Evolutionary conservation across 2,888 invertebrate species (phyloP).

Genomic region (Poecilobothrus nobilitatus): DNA sequence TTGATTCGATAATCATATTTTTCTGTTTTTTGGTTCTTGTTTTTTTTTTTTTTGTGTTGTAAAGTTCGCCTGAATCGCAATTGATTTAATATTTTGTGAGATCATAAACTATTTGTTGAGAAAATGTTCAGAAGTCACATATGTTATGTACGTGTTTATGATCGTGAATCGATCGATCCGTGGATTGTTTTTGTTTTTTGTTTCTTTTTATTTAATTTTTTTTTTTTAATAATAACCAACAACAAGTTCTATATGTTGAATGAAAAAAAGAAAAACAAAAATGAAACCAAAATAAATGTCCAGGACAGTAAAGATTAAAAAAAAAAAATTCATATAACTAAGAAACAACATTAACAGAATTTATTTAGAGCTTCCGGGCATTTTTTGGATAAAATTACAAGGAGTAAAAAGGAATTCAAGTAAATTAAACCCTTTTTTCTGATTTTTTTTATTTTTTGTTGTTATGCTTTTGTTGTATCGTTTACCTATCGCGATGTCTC

Average conservation of each 20-base stretch:
- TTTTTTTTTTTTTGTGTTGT: too few species aligned
- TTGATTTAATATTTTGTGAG: too few species aligned
- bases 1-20: too few species aligned
- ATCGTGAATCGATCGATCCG: too few species aligned
- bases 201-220: not conserved
- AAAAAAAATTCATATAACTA: not conserved
- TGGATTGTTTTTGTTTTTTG: too few species aligned
- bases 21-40: too few species aligned
- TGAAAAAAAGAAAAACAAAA: too few species aligned
- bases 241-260: not conserved
- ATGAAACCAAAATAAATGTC: not conserved
- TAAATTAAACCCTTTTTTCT: not conserved
- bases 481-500: not conserved
- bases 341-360: conserved; percentile 2
- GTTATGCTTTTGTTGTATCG: not conserved
- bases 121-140: too few species aligned
- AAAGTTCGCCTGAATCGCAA: too few species aligned
- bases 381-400: conserved; percentile 10
- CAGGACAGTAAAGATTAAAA: not conserved
- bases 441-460: not conserved
- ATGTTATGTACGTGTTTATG: too few species aligned
- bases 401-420: not conserved
- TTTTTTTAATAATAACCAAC: not conserved
- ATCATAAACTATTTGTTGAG: too few species aligned
- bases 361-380: conserved; percentile 20